Evolutionary conservation across 2,113 vertebrate genomes (phyloP).

Genomic region (Anguilla japonica): DNA sequence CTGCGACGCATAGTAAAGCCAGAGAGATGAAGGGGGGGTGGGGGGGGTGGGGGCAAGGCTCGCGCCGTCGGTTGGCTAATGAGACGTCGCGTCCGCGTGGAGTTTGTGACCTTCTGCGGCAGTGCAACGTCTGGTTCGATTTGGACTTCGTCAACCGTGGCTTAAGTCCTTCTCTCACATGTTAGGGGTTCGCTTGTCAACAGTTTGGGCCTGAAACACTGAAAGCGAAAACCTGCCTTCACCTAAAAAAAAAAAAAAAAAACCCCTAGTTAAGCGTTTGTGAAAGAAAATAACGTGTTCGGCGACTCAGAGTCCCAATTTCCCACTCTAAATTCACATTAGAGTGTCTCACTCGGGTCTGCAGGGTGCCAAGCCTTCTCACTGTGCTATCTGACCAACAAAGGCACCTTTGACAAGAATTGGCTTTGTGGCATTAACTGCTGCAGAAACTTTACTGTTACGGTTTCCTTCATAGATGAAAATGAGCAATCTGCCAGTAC

Average conservation of each 20-base stretch:
- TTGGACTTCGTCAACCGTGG: not conserved
- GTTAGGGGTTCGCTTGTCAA: not conserved
- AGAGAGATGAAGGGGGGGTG: conserved; percentile 42
- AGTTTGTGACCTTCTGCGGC: not conserved
- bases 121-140: not conserved
- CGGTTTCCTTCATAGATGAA: not conserved
- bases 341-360: not conserved
- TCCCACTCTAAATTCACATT: not conserved
- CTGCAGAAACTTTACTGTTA: not conserved
- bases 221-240: conserved; percentile 13
- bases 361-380: not conserved
- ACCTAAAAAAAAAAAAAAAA: not conserved
- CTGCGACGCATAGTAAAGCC: conserved; percentile 57
- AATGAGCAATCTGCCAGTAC: not conserved
- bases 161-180: not conserved
- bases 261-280: not conserved
- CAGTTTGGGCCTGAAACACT: not conserved
- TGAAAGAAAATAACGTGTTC: not conserved
- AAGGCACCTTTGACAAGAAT: not conserved
- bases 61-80: conserved; percentile 5
- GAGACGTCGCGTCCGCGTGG: not conserved
- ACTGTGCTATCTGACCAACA: not conserved
- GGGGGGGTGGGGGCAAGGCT: conserved; percentile 14
- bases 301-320: not conserved
- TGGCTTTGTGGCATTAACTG: not conserved